A percentile compares a stretch with the other conserved stretches of the same genome.
phyloP scores from a whole-genome alignment of 1,140 invertebrate genomes.

The Stenopsyche tienmushanensis region DNA sequence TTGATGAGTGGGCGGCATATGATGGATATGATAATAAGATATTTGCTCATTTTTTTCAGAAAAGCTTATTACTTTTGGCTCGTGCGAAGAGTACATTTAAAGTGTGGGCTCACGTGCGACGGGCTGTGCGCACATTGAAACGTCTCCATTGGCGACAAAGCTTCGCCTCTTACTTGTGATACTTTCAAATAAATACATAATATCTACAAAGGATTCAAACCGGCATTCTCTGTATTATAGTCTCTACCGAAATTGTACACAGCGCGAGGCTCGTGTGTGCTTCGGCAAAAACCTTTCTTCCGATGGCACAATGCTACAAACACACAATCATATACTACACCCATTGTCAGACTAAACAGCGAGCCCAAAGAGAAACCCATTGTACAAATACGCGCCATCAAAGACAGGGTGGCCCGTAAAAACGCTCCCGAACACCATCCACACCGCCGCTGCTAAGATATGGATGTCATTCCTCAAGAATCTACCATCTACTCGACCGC shows the following conservation, averaged over 20 bases:
- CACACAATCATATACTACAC: constrained; percentile 32
- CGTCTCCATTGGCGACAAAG: constrained; percentile 28
- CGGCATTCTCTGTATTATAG: constrained; percentile 30
- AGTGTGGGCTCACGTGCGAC: not conserved
- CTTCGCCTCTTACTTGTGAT: constrained; percentile 27
- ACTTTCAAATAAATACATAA: constrained; percentile 40
- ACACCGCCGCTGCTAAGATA: not conserved
- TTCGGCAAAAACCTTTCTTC: constrained; percentile 33
- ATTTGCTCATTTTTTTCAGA: no score
- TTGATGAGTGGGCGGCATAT: no score
- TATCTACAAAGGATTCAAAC: constrained; percentile 36
- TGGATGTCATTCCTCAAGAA: not conserved
- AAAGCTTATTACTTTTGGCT: no score
- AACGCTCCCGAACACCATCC: no score
- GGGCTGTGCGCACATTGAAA: constrained; percentile 13
- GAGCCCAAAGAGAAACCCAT: constrained; percentile 21
- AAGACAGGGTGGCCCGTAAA: not conserved
- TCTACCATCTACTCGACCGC: no score
- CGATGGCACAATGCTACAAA: constrained; percentile 18
- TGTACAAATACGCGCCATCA: not conserved
- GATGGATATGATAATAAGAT: no score
- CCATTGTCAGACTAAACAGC: constrained; percentile 34
- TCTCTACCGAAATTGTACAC: constrained; percentile 26
- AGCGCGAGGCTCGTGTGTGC: constrained; percentile 33
- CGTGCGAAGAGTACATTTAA: no score